phyloP scores from a whole-genome alignment of 2,888 invertebrate genomes.

The Dendrolimus houi region DNA sequence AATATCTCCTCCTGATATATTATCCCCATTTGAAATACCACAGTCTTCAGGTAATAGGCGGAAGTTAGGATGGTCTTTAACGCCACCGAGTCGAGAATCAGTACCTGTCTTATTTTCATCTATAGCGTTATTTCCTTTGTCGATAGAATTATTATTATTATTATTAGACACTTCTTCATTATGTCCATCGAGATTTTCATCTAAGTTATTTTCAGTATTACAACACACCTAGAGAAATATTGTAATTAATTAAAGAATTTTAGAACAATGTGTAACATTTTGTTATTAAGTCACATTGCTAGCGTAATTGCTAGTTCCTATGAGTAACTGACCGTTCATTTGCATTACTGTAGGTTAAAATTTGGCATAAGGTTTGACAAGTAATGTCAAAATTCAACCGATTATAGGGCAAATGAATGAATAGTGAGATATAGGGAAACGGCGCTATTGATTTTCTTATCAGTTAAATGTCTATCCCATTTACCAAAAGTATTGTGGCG shows the following conservation, averaged over 20 bases:
- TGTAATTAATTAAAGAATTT: conserved; percentile 4
- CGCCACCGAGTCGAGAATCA: neutral
- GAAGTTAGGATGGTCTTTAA: conserved; percentile 22
- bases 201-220: neutral
- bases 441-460: no score
- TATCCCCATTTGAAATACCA: conserved; percentile 70
- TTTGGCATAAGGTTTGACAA: no score
- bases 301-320: no score
- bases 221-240: conserved; percentile 36
- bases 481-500: no score
- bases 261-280: neutral
- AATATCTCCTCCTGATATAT: conserved; percentile 78
- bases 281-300: no score
- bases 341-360: no score
- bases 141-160: neutral
- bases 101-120: conserved; percentile 3
- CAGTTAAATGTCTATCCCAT: no score
- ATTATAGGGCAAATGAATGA: no score
- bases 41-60: conserved; percentile 58
- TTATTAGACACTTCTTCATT: neutral
- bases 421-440: no score
- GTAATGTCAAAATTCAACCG: no score
- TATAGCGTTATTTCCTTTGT: conserved; percentile 4
- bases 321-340: no score
- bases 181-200: neutral